Base-by-base conservation (phyloP, 2,797 vertebrate genomes). In the Typhlichthys eigenmanni region DNA sequence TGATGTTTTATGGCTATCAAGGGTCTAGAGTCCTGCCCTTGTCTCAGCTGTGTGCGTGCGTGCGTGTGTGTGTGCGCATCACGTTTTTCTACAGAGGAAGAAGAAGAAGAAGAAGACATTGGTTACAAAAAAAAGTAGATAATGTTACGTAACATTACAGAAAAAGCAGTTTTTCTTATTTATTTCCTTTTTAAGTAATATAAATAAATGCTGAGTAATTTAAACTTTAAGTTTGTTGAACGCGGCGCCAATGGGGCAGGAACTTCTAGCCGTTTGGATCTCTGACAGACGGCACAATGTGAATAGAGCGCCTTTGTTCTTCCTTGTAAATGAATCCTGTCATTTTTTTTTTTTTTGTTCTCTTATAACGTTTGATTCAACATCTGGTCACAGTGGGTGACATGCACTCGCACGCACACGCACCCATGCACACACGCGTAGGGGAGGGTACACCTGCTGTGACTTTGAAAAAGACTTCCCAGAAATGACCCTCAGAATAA, bases 321-420 rank as follows among this genome's bases (percentile, higher is more conserved):
- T 47, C 24, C 57, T 47, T 11, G 24, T 58, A 17, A 13, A 46
- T 47, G 8, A 9, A 38, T 58, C 57, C 43, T n/a, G 58, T 50
- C 55, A 49, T 38, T 43, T 14, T 74, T 68, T 68, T 55, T 52
- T 66, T 67, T 5, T 32, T 17, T 17, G 58, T 14, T 55, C 64
- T 56, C 60, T 68, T 58, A 29, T 17, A 32, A 54, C 24, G 58
- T 79, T 55, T 56, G 61, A 75, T 69, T 79, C 56, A 47, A 80
- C 87, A 87, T 83, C 83, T 89, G 85, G 79, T 84, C 79, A 68
- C 85, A 85, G 85, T 56, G 71, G 84, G 76, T 61, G 82, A 81
- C 57, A 8, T 24, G 24, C 24, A 24, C 24, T 24, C 24, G 24
- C 57, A 71, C 46, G 7, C 56, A 58, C 45, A 47, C 56, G 29